Conservation (phyloP, 2,797 vertebrate genomes). For the Sardinella longiceps region DNA sequence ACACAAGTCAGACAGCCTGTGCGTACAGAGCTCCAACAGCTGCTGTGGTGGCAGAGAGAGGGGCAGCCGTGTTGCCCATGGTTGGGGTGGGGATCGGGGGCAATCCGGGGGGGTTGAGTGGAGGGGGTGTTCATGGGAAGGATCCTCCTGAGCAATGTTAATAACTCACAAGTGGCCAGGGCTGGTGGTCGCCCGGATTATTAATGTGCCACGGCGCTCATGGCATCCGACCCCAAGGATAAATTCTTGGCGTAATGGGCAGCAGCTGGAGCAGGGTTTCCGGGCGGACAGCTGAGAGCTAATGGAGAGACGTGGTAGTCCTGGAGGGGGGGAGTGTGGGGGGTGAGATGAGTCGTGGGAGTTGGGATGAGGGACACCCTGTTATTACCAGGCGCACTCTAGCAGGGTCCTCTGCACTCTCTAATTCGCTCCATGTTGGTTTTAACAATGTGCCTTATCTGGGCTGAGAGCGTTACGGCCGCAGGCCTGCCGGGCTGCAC, state of each 20-base stretch:
- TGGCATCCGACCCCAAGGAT: constrained; percentile 74
- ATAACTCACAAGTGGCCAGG: constrained; percentile 75
- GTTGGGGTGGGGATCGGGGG: constrained; percentile 50
- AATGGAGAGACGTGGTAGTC: constrained; percentile 43
- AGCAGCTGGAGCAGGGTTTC: constrained; percentile 78
- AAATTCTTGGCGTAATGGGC: constrained; percentile 81
- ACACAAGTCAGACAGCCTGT: not conserved
- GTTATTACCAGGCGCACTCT: constrained; percentile 46
- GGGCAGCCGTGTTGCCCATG: constrained; percentile 39
- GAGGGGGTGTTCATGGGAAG: constrained; percentile 66
- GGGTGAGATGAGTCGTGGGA: not conserved
- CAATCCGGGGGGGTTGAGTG: not conserved
- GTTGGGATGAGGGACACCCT: constrained; percentile 59
- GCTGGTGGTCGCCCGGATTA: constrained; percentile 69
- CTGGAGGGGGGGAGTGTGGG: not conserved
- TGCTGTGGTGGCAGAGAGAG: not conserved
- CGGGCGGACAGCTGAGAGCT: constrained; percentile 78
- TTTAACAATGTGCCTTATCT: constrained; percentile 54
- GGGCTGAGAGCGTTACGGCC: not conserved
- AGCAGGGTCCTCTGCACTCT: constrained; percentile 29
- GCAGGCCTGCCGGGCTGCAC: not conserved
- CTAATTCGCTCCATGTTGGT: constrained; percentile 34
- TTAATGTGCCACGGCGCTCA: constrained; percentile 74
- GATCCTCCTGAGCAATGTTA: constrained; percentile 72
- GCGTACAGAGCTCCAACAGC: not conserved